Conservation (phyloP, 2,797 vertebrate genomes). For the Sphaeramia orbicularis region DNA sequence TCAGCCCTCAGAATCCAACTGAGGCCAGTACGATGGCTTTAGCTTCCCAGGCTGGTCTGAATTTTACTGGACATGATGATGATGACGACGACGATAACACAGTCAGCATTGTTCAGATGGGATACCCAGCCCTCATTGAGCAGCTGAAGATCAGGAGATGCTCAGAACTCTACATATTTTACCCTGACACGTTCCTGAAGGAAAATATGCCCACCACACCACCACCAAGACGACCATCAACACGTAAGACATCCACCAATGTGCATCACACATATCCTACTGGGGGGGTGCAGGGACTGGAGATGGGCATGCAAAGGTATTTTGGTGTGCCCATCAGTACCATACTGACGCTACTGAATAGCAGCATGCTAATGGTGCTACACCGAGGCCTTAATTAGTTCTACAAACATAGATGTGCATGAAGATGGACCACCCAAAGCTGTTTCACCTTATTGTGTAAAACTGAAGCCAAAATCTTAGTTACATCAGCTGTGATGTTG, state of each 20-base stretch:
- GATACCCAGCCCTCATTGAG: slow-evolving; percentile 80
- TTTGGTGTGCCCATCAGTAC: slow-evolving; percentile 38
- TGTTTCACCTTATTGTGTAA: no score
- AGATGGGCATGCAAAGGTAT: slow-evolving; percentile 18
- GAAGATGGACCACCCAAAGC: neutral
- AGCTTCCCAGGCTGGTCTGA: neutral
- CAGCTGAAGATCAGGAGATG: slow-evolving; percentile 79
- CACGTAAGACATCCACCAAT: no score
- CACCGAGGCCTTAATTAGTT: slow-evolving; percentile 26
- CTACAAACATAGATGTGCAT: neutral
- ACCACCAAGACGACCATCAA: no score
- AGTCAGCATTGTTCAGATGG: slow-evolving; percentile 81
- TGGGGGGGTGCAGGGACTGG: slow-evolving; percentile 34
- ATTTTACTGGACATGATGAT: slow-evolving; percentile 14
- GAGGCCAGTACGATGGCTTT: slow-evolving; percentile 10
- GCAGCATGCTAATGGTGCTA: slow-evolving; percentile 44
- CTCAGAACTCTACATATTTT: slow-evolving; percentile 73
- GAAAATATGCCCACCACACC: slow-evolving; percentile 7
- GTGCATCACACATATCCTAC: no score
- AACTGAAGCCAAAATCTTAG: no score
- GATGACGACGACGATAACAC: slow-evolving; percentile 63
- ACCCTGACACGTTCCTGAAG: slow-evolving; percentile 65
- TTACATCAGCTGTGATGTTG: no score
- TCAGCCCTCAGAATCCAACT: slow-evolving; percentile 1
- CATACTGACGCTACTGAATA: slow-evolving; percentile 51